Conservation (phyloP, 2,888 invertebrate species). For the Mesodorylaimus sp. region DNA sequence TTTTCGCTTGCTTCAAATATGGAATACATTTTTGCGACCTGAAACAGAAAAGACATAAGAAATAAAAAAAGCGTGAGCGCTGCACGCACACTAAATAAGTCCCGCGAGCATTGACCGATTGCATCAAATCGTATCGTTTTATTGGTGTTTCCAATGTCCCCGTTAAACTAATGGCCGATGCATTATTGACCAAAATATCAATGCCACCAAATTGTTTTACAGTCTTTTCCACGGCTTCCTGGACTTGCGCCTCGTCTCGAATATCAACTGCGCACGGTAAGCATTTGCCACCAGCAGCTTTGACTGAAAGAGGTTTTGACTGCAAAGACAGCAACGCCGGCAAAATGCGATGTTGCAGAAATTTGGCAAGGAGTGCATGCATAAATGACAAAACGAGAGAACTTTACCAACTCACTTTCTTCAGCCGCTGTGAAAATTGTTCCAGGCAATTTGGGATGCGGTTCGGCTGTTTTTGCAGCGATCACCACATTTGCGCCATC, state of each 20-base stretch:
- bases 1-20: slow-evolving; percentile 52
- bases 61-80: neutral
- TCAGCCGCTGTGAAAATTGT: slow-evolving; percentile 75
- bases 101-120: slow-evolving; percentile 75
- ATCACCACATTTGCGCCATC: slow-evolving; percentile 80
- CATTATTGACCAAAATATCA: slow-evolving; percentile 80
- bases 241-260: slow-evolving; percentile 52
- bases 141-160: slow-evolving; percentile 65
- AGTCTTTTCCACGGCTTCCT: slow-evolving; percentile 31
- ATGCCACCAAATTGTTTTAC: slow-evolving; percentile 71
- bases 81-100: slow-evolving; percentile 67
- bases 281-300: slow-evolving; percentile 63
- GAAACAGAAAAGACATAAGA: slow-evolving; percentile 23
- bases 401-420: slow-evolving; percentile 47
- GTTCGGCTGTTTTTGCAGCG: slow-evolving; percentile 72
- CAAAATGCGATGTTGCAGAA: neutral
- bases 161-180: slow-evolving; percentile 62
- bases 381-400: slow-evolving; percentile 21
- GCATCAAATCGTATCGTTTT: slow-evolving; percentile 93
- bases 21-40: slow-evolving; percentile 80
- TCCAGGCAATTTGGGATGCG: slow-evolving; percentile 74
- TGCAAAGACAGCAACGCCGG: neutral
- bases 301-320: slow-evolving; percentile 43
- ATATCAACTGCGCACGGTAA: slow-evolving; percentile 73
- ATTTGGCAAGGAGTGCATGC: neutral